These are phyloP conservation scores for Ciconia stormi DNA, from an alignment of 2,113 vertebrate genomes.

Conservation along the genomic window DNA sequence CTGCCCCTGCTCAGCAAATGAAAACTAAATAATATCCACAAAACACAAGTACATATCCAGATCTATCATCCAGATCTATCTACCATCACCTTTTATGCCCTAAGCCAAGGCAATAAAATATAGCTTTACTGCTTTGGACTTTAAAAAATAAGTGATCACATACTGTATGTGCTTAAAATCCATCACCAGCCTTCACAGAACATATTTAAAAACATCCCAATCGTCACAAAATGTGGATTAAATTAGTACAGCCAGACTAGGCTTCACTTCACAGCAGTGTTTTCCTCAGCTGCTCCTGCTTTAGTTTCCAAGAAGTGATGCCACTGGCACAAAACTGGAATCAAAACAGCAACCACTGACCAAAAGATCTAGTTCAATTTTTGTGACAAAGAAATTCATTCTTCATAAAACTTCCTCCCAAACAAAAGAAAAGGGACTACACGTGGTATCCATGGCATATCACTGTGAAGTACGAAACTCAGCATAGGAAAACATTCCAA, in stretches of 20 bases:
- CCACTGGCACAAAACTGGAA: not conserved
- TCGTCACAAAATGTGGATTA: not conserved
- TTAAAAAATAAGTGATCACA: not conserved
- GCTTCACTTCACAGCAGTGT: not conserved
- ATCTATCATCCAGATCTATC: not conserved
- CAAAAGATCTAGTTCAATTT: not conserved
- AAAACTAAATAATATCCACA: not conserved
- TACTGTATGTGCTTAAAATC: conserved; percentile 20
- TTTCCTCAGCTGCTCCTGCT: conserved; percentile 15
- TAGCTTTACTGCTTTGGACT: not conserved
- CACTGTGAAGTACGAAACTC: not conserved
- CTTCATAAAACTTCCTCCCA: not conserved
- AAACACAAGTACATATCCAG: not conserved
- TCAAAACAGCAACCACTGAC: not conserved
- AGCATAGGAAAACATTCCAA: not conserved
- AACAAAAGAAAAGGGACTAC: not conserved
- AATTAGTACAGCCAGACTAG: conserved; percentile 25
- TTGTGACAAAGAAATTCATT: not conserved
- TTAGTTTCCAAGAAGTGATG: conserved; percentile 24
- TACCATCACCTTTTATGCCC: not conserved
- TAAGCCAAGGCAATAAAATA: conserved; percentile 23
- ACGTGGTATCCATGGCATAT: not conserved
- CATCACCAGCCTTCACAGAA: conserved; percentile 12
- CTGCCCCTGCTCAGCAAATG: not conserved
- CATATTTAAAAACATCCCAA: conserved; percentile 6